phyloP scores from a whole-genome alignment of 2,888 invertebrate species.

The Sabatieria punctata region DNA sequence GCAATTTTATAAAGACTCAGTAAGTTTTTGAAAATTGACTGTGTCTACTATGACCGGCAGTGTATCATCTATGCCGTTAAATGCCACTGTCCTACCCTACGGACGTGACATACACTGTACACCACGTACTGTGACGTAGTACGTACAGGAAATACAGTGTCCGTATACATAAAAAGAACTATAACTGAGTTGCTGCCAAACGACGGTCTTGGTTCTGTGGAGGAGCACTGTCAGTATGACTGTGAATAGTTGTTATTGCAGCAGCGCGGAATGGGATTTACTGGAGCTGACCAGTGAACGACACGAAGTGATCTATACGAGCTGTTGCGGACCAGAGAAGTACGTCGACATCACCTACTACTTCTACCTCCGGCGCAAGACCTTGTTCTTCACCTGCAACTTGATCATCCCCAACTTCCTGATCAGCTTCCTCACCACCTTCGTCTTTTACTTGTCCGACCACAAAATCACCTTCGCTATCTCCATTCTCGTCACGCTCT shows the following conservation, averaged over 20 bases:
- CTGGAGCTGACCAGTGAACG: constrained; percentile 23
- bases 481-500: constrained; percentile 29
- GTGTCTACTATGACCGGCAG: too few species aligned
- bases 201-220: too few species aligned
- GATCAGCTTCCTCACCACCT: constrained; percentile 29
- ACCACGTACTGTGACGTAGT: too few species aligned
- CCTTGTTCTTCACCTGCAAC: constrained; percentile 28
- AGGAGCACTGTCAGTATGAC: too few species aligned
- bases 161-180: too few species aligned
- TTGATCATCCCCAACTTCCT: constrained; percentile 30
- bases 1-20: too few species aligned
- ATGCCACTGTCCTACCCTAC: too few species aligned
- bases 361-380: constrained; percentile 25
- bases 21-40: too few species aligned
- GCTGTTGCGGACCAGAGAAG: constrained; percentile 30
- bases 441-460: constrained; percentile 30
- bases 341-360: constrained; percentile 30
- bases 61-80: too few species aligned
- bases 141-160: too few species aligned
- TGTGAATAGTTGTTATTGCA: constrained; percentile 8
- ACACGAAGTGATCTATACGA: constrained; percentile 25
- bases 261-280: constrained; percentile 31
- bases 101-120: too few species aligned
- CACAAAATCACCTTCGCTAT: constrained; percentile 32
- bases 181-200: too few species aligned